These are phyloP conservation scores for Bathynomus jamesi DNA, from an alignment of 1,140 invertebrate species.

Conservation along the genomic window DNA sequence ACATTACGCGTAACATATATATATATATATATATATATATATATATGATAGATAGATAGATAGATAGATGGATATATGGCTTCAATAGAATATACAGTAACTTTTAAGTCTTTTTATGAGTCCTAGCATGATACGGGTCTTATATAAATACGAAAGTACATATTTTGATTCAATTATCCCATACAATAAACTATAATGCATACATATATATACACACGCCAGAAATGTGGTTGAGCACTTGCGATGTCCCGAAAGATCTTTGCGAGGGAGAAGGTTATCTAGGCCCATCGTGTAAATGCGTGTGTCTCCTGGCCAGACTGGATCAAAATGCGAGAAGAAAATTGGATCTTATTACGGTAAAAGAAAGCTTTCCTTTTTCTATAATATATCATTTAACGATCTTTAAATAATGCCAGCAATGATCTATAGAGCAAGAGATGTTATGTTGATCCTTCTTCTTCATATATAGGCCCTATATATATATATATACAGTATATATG, in stretches of 20 bases:
- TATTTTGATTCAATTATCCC: not conserved
- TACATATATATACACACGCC: slow-evolving; percentile 7
- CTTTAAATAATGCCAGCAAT: not conserved
- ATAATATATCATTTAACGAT: not conserved
- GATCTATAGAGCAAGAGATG: not conserved
- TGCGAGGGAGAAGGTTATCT: slow-evolving; percentile 11
- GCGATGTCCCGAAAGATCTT: not conserved
- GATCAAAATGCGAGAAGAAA: not conserved
- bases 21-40: not conserved
- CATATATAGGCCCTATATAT: no score
- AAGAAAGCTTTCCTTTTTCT: not conserved
- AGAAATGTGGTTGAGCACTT: not conserved
- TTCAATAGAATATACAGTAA: not conserved
- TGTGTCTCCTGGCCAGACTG: slow-evolving; percentile 1
- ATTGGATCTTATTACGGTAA: slow-evolving; percentile 6
- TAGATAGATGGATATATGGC: not conserved
- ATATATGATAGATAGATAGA: not conserved
- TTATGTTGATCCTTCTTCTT: not conserved
- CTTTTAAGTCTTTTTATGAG: not conserved
- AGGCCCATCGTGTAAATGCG: not conserved
- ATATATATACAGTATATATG: no score
- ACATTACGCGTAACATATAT: no score
- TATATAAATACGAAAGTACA: not conserved
- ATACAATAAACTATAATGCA: not conserved
- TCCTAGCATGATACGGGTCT: not conserved